phyloP scores from a whole-genome alignment of 1,140 invertebrate genomes.

The Helicoverpa zea region DNA sequence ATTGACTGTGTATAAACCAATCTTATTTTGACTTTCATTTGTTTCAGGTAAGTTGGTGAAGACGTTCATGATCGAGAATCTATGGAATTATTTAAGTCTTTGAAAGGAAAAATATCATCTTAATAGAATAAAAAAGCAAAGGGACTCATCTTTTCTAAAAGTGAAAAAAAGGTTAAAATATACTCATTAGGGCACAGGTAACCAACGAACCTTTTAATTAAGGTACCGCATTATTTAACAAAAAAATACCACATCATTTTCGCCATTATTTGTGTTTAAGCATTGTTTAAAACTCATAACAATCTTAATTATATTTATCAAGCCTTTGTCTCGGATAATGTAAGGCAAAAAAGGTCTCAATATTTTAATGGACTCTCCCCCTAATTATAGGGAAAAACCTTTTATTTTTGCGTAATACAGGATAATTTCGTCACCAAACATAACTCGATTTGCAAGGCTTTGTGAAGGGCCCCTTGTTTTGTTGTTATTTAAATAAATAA shows the following conservation, averaged over 20 bases:
- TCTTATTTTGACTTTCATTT: conserved; percentile 22
- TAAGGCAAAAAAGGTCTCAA: conserved; percentile 4
- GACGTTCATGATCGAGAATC: not conserved
- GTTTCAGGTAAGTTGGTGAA: conserved; percentile 32
- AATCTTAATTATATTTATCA: conserved; percentile 19
- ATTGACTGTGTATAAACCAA: not conserved
- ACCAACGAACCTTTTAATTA: too few relatives aligned
- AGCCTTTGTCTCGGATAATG: conserved; percentile 23
- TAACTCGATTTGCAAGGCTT: too few relatives aligned
- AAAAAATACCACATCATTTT: too few relatives aligned
- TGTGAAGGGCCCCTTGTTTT: too few relatives aligned
- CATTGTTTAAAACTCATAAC: conserved; percentile 35
- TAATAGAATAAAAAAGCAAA: too few relatives aligned
- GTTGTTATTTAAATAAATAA: too few relatives aligned
- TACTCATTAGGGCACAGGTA: too few relatives aligned
- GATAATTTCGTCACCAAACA: not conserved
- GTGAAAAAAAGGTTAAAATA: too few relatives aligned
- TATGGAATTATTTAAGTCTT: too few relatives aligned
- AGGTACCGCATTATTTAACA: too few relatives aligned
- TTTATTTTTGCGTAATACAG: conserved; percentile 10
- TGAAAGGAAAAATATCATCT: too few relatives aligned
- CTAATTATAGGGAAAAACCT: conserved; percentile 27
- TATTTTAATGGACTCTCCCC: not conserved
- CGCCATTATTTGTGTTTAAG: not conserved
- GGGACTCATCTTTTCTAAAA: too few relatives aligned